Evolutionary conservation across 2,113 vertebrate genomes (phyloP).

Genomic region (Cyphomyrus plagiostoma): DNA sequence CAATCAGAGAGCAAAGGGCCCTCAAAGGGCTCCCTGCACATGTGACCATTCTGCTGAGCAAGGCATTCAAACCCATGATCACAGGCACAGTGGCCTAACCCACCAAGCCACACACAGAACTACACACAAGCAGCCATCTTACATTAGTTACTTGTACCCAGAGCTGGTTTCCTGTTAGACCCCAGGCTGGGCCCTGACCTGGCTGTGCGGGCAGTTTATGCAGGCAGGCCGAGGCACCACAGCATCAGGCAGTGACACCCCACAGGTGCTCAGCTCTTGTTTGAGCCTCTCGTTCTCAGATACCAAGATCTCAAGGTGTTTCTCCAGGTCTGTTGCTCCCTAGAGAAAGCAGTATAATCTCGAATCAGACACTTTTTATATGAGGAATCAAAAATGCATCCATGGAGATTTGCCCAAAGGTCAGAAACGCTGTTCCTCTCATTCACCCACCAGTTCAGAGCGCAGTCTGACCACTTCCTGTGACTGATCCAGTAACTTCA

Average conservation of each 20-base stretch:
- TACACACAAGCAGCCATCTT: background rate
- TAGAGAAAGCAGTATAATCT: slow-evolving; percentile 36
- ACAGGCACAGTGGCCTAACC: background rate
- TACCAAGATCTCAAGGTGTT: slow-evolving; percentile 82
- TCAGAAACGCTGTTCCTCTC: background rate
- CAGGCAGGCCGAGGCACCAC: slow-evolving; percentile 37
- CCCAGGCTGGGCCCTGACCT: slow-evolving; percentile 57
- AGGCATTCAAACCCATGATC: background rate
- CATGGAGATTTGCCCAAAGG: background rate
- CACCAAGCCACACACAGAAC: background rate
- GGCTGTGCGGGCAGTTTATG: slow-evolving; percentile 60
- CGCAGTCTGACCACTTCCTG: slow-evolving; percentile 79
- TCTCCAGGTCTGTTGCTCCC: slow-evolving; percentile 85
- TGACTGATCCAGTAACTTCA: slow-evolving; percentile 70
- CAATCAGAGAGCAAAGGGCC: background rate
- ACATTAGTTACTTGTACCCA: too few relatives aligned
- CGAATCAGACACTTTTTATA: background rate
- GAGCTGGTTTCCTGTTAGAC: background rate
- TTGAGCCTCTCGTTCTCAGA: slow-evolving; percentile 81
- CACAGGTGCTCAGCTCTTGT: slow-evolving; percentile 72
- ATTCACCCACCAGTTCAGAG: slow-evolving; percentile 71
- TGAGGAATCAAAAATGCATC: background rate
- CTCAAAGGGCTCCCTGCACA: background rate
- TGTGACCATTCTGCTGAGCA: background rate
- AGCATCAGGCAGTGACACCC: slow-evolving; percentile 61